Percentiles rank a stretch among this genome's conserved stretches.
phyloP scores from a whole-genome alignment of 2,888 invertebrate genomes.

The Drosophila birchii region DNA sequence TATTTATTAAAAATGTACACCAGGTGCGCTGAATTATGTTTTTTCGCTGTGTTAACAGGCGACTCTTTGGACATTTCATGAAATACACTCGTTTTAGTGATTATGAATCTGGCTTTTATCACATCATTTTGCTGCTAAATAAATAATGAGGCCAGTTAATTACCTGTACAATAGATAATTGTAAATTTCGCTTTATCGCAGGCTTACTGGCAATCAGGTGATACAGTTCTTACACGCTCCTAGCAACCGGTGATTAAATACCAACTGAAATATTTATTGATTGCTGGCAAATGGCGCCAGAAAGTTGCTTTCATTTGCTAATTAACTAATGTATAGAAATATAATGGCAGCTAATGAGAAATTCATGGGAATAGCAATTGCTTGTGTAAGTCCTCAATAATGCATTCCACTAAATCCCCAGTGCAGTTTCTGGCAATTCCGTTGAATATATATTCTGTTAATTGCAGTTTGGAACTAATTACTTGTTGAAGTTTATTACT shows the following conservation, averaged over 20 bases:
- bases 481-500: not conserved
- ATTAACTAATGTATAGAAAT: not conserved
- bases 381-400: not conserved
- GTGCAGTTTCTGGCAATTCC: not conserved
- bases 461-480: not conserved
- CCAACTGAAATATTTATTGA: slow-evolving; percentile 13
- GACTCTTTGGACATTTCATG: slow-evolving; percentile 1
- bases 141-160: slow-evolving; percentile 22
- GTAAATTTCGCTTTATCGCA: slow-evolving; percentile 5
- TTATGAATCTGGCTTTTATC: slow-evolving; percentile 17
- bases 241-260: slow-evolving; percentile 25
- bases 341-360: not conserved
- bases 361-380: slow-evolving; percentile 2
- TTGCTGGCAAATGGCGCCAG: not conserved
- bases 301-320: slow-evolving; percentile 8
- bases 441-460: not conserved
- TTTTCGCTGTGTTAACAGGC: slow-evolving; percentile 1
- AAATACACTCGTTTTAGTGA: not conserved
- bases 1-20: not conserved
- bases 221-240: slow-evolving; percentile 26
- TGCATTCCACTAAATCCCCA: not conserved
- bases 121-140: not conserved
- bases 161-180: slow-evolving; percentile 20
- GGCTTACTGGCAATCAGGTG: slow-evolving; percentile 10
- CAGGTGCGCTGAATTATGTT: not conserved